Percentiles rank a stretch among this genome's conserved stretches.
phyloP scores from a whole-genome alignment of 2,113 vertebrate genomes.

The Entelurus aequoreus region DNA sequence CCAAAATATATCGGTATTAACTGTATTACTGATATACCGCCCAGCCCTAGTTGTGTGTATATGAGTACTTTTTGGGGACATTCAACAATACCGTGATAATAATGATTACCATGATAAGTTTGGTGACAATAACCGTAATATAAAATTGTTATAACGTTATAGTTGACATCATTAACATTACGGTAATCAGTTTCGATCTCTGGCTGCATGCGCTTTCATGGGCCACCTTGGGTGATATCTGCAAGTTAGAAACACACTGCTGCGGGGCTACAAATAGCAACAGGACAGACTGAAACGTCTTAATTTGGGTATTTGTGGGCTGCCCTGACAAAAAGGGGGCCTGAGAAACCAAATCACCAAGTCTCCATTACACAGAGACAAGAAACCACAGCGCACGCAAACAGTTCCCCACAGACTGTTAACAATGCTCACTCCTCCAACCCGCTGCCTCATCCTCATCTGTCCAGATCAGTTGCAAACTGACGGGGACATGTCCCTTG shows the following conservation, averaged over 20 bases:
- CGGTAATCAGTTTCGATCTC: conserved; percentile 23
- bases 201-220: conserved; percentile 37
- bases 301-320: conserved; percentile 51
- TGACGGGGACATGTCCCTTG: conserved; percentile 61
- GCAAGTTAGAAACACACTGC: conserved; percentile 29
- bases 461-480: conserved; percentile 55
- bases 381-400: conserved; percentile 64
- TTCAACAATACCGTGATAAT: no score
- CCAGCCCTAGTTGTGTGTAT: no score
- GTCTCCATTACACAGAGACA: conserved; percentile 65
- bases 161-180: no score
- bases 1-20: no score
- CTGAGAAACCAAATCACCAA: conserved; percentile 64
- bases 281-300: conserved; percentile 48
- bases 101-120: no score
- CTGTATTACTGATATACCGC: no score
- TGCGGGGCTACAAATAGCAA: conserved; percentile 40
- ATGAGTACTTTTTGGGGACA: no score
- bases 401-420: conserved; percentile 65
- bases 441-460: conserved; percentile 51
- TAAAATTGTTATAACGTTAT: no score
- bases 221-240: conserved; percentile 46
- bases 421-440: conserved; percentile 65
- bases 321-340: conserved; percentile 54
- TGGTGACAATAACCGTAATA: no score